Evolutionary conservation across 1,140 invertebrate genomes (phyloP).

Genomic region (Macrotrachela quadricornifera): DNA sequence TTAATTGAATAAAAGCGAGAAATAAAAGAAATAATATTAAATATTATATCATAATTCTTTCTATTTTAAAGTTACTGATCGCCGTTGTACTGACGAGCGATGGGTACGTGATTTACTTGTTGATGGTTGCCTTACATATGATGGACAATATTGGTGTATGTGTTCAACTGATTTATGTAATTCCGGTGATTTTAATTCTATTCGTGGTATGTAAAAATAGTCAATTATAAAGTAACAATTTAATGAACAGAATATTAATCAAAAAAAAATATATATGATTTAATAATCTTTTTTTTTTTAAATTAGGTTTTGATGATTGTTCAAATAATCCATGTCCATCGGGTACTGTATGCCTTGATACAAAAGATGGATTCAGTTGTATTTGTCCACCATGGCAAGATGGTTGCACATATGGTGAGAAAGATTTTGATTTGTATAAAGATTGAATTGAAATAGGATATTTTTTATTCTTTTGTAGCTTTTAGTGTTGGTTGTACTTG

Average conservation of each 20-base stretch:
- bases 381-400: conserved; percentile 8
- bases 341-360: conserved; percentile 4
- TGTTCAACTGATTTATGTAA: conserved; percentile 8
- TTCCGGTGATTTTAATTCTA: neutral
- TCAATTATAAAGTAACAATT: no score
- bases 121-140: conserved; percentile 7
- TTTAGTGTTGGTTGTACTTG: neutral
- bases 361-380: conserved; percentile 5
- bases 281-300: no score
- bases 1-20: no score
- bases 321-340: conserved; percentile 5
- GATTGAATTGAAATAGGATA: neutral
- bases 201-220: neutral
- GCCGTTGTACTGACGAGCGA: neutral
- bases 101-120: conserved; percentile 4
- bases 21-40: no score
- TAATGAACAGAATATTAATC: no score
- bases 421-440: neutral
- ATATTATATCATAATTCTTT: no score
- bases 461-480: neutral
- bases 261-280: no score
- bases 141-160: conserved; percentile 3
- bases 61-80: conserved; percentile 2
- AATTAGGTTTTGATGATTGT: neutral
- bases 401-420: neutral